Evolutionary conservation across 2,113 vertebrate species (phyloP), one percentile per base, ranked within the genome.

Genomic region (Hippocampus abdominalis): DNA sequence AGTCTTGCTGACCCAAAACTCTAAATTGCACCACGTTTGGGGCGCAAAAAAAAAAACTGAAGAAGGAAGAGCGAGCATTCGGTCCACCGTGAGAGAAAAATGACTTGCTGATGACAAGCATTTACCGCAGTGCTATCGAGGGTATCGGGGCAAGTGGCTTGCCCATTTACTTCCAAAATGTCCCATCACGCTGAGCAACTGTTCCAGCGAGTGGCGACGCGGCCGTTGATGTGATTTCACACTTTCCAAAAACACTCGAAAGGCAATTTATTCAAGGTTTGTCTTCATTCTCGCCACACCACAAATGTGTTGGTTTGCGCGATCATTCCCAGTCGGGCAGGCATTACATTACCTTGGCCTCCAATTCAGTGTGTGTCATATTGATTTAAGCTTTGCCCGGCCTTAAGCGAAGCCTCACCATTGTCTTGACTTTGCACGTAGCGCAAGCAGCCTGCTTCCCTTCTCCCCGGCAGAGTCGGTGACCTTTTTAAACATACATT

Each of bases 401-500:
- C 20, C 29, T 63, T 13, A 63, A 63, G 39, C 4, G 8, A 8
- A 16, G 40, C 62, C 21, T 27, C 23, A 13, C 62, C 16, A 15
- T 59, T 27, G 4, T 27, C 54, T 57, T 59, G 56, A 59, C n/a
- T 5, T 64, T 44, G n/a, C 40, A 9, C 42, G 27, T 72, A 62
- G 2, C 44, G 3, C 40, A 77, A 40, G 7, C 59, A 23, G 8
- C 36, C 54, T 56, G 56, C 62, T 79, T 46, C 73, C 60, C 42
- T 68, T 71, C 74, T 73, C 48, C 49, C 71, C n/a, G 44, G 21
- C 36, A 66, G 69, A 6, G 3, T 79, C 53, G 74, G 44, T 84
- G 84, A 84, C 84, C 80, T 84, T 89, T 81, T 76, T 66, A 81
- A 72, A 75, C 68, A 67, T 51, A 40, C 59, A 72, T 72, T 65